phyloP scores from a whole-genome alignment of 2,797 vertebrate species.

The Labeo calbasu region DNA sequence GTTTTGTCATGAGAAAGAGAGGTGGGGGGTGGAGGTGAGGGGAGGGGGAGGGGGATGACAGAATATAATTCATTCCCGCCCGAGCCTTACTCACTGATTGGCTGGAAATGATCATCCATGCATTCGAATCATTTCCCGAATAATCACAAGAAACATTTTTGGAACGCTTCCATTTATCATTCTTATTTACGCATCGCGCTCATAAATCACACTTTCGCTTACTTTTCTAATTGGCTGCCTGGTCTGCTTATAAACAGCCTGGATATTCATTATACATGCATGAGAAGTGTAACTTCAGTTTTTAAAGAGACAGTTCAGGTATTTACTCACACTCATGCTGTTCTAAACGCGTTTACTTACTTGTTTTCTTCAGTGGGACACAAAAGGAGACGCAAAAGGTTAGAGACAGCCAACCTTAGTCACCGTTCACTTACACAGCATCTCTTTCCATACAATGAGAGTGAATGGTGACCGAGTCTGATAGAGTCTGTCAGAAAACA shows the following conservation, averaged over 20 bases:
- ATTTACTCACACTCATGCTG: not conserved
- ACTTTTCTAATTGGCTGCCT: not conserved
- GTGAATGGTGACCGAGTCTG: not conserved
- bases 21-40: constrained; percentile 33
- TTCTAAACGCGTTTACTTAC: not conserved
- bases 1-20: constrained; percentile 1
- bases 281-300: constrained; percentile 1
- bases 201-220: not conserved
- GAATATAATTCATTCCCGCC: constrained; percentile 59
- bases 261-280: constrained; percentile 2
- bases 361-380: not conserved
- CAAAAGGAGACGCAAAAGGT: not conserved
- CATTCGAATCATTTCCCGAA: constrained; percentile 57
- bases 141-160: constrained; percentile 12
- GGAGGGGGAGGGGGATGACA: constrained; percentile 41
- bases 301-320: not conserved
- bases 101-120: constrained; percentile 68
- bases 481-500: not conserved
- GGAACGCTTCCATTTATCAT: not conserved
- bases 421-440: constrained; percentile 7
- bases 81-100: constrained; percentile 70
- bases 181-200: not conserved
- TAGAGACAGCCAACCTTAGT: not conserved
- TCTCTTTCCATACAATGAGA: not conserved
- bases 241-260: constrained; percentile 13